phyloP scores from a whole-genome alignment of 1,140 invertebrate genomes.

The Zophobas atratus region DNA sequence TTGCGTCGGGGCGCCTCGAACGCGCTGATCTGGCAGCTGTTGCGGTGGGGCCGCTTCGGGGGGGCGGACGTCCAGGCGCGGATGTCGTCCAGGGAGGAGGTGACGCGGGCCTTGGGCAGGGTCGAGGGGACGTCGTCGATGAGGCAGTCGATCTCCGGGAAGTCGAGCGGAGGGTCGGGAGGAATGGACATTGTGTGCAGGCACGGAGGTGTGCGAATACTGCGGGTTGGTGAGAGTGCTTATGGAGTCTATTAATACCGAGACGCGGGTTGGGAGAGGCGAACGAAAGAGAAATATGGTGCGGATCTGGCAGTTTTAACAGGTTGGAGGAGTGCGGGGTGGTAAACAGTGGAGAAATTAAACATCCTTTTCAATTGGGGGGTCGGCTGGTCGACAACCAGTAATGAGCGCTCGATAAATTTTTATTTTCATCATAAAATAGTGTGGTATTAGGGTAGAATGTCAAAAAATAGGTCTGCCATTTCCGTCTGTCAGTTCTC shows the following conservation, averaged over 20 bases:
- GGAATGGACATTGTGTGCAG: slow-evolving; percentile 6
- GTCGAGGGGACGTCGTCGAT: background rate
- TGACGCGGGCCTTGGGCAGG: background rate
- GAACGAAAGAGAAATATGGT: too few species aligned
- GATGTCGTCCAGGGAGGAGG: slow-evolving; percentile 18
- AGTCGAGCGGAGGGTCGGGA: slow-evolving; percentile 9
- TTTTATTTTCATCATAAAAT: too few species aligned
- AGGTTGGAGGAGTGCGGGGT: too few species aligned
- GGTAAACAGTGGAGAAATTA: too few species aligned
- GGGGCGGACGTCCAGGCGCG: background rate
- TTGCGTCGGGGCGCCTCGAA: slow-evolving; percentile 27
- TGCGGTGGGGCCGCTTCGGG: slow-evolving; percentile 16
- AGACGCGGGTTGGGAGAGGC: background rate
- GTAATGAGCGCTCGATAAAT: too few species aligned
- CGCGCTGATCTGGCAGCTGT: slow-evolving; percentile 22
- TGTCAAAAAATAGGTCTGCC: too few species aligned
- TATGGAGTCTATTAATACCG: background rate
- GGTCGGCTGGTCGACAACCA: too few species aligned
- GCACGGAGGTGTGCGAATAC: slow-evolving; percentile 1
- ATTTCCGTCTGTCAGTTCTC: too few species aligned
- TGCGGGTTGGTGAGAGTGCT: background rate
- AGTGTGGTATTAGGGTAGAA: too few species aligned
- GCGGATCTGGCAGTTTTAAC: too few species aligned
- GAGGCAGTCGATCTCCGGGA: slow-evolving; percentile 22
- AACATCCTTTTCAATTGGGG: too few species aligned